Conservation (phyloP, 2,113 vertebrate species). For the Narcine bancroftii region DNA sequence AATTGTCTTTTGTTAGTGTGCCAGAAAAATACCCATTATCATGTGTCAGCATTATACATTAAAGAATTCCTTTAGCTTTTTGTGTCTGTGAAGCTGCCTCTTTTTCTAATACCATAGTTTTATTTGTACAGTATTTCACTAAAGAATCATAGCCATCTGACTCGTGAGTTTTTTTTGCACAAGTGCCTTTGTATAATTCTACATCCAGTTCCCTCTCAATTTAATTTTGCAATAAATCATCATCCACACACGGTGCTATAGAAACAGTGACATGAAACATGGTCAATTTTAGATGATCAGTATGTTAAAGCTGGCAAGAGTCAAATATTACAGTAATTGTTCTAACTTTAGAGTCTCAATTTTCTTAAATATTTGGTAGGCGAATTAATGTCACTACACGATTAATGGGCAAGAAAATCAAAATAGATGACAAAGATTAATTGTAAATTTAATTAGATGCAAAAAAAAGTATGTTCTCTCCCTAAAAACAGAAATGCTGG, state of each 20-base stretch:
- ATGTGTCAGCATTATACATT: neutral
- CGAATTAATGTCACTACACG: neutral
- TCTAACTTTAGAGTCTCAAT: neutral
- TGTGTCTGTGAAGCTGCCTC: neutral
- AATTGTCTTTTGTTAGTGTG: neutral
- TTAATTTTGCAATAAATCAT: constrained; percentile 5
- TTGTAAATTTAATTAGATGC: neutral
- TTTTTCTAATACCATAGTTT: neutral
- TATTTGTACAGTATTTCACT: neutral
- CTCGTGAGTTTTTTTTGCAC: constrained; percentile 19
- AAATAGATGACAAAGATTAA: neutral
- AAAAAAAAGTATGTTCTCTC: too few species aligned
- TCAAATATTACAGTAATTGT: neutral
- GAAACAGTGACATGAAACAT: neutral
- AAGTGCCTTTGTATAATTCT: constrained; percentile 32
- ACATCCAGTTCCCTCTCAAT: neutral
- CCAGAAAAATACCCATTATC: neutral
- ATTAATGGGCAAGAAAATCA: neutral
- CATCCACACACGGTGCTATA: constrained; percentile 4
- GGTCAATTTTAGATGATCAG: neutral
- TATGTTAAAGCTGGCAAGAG: neutral
- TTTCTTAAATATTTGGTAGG: neutral
- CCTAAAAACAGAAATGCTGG: too few species aligned
- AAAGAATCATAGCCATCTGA: neutral
- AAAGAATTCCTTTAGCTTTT: neutral